Conservation (phyloP, 2,888 invertebrate genomes). For the Athalia rosae region DNA sequence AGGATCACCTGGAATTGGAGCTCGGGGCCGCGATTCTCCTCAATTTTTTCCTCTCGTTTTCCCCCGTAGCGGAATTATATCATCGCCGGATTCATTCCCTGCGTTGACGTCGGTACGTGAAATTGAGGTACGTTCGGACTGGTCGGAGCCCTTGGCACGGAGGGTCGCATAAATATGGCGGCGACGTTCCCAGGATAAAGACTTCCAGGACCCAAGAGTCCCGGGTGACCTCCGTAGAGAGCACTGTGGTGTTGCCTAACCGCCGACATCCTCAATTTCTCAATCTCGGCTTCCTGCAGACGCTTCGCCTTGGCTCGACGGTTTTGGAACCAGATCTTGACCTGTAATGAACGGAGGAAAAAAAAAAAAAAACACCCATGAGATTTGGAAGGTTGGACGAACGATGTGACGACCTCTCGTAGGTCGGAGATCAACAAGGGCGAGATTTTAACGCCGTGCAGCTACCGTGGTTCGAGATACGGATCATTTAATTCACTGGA, state of each 20-base stretch:
- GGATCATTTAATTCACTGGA: background rate
- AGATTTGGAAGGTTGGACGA: constrained; percentile 36
- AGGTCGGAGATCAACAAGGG: background rate
- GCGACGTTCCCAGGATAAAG: constrained; percentile 68
- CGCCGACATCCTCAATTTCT: constrained; percentile 91
- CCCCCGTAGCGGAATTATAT: constrained; percentile 11
- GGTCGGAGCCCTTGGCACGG: constrained; percentile 68
- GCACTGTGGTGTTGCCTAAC: constrained; percentile 72
- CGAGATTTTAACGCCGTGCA: background rate
- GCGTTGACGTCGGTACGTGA: constrained; percentile 63
- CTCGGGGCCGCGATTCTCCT: too few relatives aligned
- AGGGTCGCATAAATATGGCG: constrained; percentile 42
- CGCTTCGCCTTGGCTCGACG: constrained; percentile 97
- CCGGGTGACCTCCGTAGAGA: constrained; percentile 68
- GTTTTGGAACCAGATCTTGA: constrained; percentile 96
- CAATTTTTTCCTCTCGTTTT: background rate
- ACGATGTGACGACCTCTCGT: constrained; percentile 12
- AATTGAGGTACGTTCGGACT: constrained; percentile 62
- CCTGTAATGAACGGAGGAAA: constrained; percentile 75
- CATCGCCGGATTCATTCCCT: constrained; percentile 60
- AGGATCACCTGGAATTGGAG: too few relatives aligned
- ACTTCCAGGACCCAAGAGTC: constrained; percentile 63
- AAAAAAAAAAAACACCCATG: background rate
- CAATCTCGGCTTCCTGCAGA: constrained; percentile 97
- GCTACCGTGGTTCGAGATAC: background rate